A percentile compares a stretch with the other conserved stretches of the same genome.
These are phyloP conservation scores for Andrena minutula DNA, from an alignment of 2,888 invertebrate genomes.

Conservation along the genomic window DNA sequence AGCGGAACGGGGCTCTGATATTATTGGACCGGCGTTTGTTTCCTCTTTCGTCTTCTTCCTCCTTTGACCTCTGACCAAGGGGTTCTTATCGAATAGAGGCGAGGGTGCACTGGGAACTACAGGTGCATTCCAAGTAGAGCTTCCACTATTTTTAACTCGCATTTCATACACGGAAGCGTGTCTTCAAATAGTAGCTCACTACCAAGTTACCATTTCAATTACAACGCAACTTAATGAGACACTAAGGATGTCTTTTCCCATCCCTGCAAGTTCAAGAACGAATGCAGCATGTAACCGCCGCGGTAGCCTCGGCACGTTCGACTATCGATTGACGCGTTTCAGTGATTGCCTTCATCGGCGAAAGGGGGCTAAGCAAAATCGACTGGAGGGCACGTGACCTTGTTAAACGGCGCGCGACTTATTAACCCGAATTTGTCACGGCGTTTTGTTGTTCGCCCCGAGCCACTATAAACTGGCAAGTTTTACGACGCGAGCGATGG, in stretches of 20 bases:
- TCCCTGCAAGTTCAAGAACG: too few relatives aligned
- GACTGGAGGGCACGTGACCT: constrained; percentile 22
- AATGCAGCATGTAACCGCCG: too few relatives aligned
- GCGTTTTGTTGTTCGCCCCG: constrained; percentile 56
- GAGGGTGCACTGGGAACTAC: too few relatives aligned
- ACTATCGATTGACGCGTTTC: background rate
- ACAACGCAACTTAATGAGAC: too few relatives aligned
- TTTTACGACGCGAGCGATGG: constrained; percentile 64
- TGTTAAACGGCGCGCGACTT: constrained; percentile 44
- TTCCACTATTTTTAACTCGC: too few relatives aligned
- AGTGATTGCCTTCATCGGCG: constrained; percentile 6
- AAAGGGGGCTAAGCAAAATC: background rate
- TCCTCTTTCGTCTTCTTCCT: background rate
- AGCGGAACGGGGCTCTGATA: constrained; percentile 36
- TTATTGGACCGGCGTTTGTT: constrained; percentile 39
- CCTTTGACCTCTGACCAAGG: constrained; percentile 7
- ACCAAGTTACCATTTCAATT: too few relatives aligned
- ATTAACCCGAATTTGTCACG: constrained; percentile 50
- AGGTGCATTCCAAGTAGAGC: too few relatives aligned
- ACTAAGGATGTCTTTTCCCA: too few relatives aligned
- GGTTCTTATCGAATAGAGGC: background rate
- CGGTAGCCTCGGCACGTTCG: background rate
- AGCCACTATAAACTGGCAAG: constrained; percentile 60
- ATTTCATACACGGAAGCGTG: too few relatives aligned
- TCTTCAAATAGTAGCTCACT: too few relatives aligned